A percentile compares a stretch with the other conserved stretches of the same genome.
Conservation (phyloP, 2,113 vertebrate species). For the Alosa alosa region DNA sequence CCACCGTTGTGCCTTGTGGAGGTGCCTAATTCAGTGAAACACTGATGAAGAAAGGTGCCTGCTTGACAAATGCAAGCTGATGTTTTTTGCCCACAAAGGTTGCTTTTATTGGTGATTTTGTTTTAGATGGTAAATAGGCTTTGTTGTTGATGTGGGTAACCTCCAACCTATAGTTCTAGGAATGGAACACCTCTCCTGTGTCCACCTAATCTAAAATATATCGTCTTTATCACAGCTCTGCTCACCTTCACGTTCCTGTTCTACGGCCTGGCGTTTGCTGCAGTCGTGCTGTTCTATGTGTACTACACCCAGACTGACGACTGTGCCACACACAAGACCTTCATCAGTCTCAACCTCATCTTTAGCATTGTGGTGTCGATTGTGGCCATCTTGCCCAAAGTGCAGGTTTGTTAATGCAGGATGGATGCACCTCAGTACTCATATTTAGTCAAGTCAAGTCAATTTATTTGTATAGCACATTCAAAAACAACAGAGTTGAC, state of each 20-base stretch:
- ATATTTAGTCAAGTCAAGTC: background rate
- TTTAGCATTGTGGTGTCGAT: constrained; percentile 80
- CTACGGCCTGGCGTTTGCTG: constrained; percentile 67
- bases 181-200: background rate
- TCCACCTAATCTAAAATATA: background rate
- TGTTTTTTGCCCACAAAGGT: too few species aligned
- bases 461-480: too few species aligned
- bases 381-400: constrained; percentile 82
- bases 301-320: constrained; percentile 77
- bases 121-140: too few species aligned
- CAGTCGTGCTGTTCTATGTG: constrained; percentile 75
- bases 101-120: too few species aligned
- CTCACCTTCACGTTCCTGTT: constrained; percentile 74
- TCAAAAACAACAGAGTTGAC: too few species aligned
- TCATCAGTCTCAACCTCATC: constrained; percentile 88
- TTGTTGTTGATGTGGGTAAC: too few species aligned
- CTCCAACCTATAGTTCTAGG: too few species aligned
- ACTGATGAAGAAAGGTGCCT: too few species aligned
- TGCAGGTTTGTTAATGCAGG: constrained; percentile 76
- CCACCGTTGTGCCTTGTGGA: too few species aligned
- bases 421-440: background rate
- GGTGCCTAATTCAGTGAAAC: too few species aligned
- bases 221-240: constrained; percentile 61
- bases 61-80: too few species aligned
- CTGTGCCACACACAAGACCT: constrained; percentile 82